Base-by-base conservation (phyloP, 2,113 vertebrate species). In the Crotalus viridis region DNA sequence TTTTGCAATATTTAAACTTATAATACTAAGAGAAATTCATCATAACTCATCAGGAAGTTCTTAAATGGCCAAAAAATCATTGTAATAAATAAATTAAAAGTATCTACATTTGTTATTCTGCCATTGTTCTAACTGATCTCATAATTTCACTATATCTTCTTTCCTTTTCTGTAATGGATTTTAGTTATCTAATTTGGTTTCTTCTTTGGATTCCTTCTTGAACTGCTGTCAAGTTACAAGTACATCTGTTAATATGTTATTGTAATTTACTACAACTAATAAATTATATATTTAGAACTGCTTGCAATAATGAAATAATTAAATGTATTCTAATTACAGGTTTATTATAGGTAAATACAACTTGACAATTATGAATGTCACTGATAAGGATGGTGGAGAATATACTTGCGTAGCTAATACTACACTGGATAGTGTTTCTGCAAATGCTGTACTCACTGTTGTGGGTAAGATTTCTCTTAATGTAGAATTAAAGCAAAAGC, bases 321-420 rank as follows among this genome's bases (percentile, higher is more conserved):
- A 93, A 95, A 88, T 94, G 2, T 94, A 28, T 96, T 96, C 69
- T 95, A 56, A 97, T 97, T 94, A 0, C 97, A 99, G 99, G 97
- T 98, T 99, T 93, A 95, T 97, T 46, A 90, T 98, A 26, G 98
- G 97, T 95, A 97, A 98, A 33, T 98, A 99, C 93, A 98, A 97
- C 94, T 98, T 99, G 96, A 98, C 97, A 94, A 98, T 99, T 93
- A 95, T 95, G 33, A 98, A 98, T 33, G 98, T 99, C 95, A 98
- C 95, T 19, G 99, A 99, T 92, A 95, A 93, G 0, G 99, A 99
- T 46, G 98, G 98, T 15, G 99, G 99, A 33, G 97, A 97, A 17
- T 99, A 99, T 96, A 99, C 98, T 1, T 99, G 99, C 95, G 95
- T 98, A 94, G 98, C 98, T 97, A 99, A 99, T 97, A 99, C 99